Base-by-base conservation (phyloP, 37 sponge, comb jelly and placozoan species). In the Dysidea cf. avara region DNA sequence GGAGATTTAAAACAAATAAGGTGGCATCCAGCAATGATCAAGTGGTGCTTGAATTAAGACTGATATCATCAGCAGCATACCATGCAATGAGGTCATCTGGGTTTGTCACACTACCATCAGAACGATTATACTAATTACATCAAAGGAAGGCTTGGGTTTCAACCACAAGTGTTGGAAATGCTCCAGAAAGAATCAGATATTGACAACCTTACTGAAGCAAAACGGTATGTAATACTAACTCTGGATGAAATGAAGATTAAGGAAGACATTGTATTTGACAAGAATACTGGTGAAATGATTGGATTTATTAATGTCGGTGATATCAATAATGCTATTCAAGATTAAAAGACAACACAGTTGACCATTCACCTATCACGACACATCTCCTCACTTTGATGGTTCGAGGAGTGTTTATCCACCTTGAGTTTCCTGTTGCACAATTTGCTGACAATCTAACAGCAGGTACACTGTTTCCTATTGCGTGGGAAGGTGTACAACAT, bases 21-120 rank as follows among this genome's bases (percentile, higher is more conserved):
- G 20, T 77, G 80, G 80, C 80, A 79, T 38, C 80, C 80, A 12
- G 1, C 60, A 22, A 69, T 79, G 71, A 79, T 69, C n/a, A n/a
- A n/a, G n/a, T n/a, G n/a, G n/a, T n/a, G n/a, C n/a, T n/a, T n/a
- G 29, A 70, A 26, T 35, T 79, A 13, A 68, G 69, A 47, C 61
- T 58, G 3, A 46, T 69, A 22, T 79, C 80, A 12, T 26, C 61
- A 21, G 34, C 71, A 34, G 62, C 64, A n/a, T 79, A 61, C 39
- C 70, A 79, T 79, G 71, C 71, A 14, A 39, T 79, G 39, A 14
- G 80, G 7, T 34, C 77, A 30, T 30, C 29, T 53, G 64, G 71
- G 14, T 58, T 79, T 39, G 28, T 79, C 5, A 79, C 33, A 25
- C 51, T 79, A 20, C 80, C 80, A 11, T 79, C 71, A 32, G 80